A percentile compares a stretch with the other conserved stretches of the same genome.
Conservation (phyloP, 2,113 vertebrate genomes). For the Coreoperca whiteheadi region DNA sequence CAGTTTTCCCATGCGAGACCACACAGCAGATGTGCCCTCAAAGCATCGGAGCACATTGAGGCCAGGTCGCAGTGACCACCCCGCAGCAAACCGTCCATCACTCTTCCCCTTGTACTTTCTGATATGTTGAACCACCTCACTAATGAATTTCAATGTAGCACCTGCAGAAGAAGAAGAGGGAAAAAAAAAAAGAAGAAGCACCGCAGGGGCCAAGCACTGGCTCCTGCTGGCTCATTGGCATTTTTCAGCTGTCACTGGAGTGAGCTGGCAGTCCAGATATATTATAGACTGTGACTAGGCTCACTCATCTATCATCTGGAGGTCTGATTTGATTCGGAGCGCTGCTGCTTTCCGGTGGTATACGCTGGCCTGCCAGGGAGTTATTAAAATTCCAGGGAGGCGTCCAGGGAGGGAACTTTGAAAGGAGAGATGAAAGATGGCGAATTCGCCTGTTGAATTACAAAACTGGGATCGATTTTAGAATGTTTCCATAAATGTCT, state of each 20-base stretch:
- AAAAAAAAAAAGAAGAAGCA: slow-evolving; percentile 18
- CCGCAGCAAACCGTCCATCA: slow-evolving; percentile 53
- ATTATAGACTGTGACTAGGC: slow-evolving; percentile 76
- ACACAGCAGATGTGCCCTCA: slow-evolving; percentile 68
- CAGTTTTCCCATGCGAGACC: slow-evolving; percentile 30
- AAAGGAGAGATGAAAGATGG: slow-evolving; percentile 79
- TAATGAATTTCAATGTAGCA: slow-evolving; percentile 77
- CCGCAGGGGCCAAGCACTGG: slow-evolving; percentile 18
- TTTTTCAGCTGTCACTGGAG: slow-evolving; percentile 67
- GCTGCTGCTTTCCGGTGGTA: slow-evolving; percentile 61
- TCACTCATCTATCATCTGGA: slow-evolving; percentile 77
- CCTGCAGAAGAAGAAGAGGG: slow-evolving; percentile 51
- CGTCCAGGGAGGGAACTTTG: slow-evolving; percentile 70
- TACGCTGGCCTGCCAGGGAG: slow-evolving; percentile 47
- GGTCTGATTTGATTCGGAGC: slow-evolving; percentile 74
- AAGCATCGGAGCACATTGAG: slow-evolving; percentile 73
- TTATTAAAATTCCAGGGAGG: slow-evolving; percentile 78
- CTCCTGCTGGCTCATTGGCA: slow-evolving; percentile 65
- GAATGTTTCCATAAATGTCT: slow-evolving; percentile 81
- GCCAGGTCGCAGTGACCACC: slow-evolving; percentile 55
- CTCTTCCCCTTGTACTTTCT: slow-evolving; percentile 43
- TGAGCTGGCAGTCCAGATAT: slow-evolving; percentile 66
- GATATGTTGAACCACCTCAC: slow-evolving; percentile 55
- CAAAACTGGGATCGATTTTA: slow-evolving; percentile 77
- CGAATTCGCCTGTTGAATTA: slow-evolving; percentile 76